Evolutionary conservation across 1,140 invertebrate species (phyloP), one percentile per base, ranked within the genome.

Genomic region (Steinernema khuongi): DNA sequence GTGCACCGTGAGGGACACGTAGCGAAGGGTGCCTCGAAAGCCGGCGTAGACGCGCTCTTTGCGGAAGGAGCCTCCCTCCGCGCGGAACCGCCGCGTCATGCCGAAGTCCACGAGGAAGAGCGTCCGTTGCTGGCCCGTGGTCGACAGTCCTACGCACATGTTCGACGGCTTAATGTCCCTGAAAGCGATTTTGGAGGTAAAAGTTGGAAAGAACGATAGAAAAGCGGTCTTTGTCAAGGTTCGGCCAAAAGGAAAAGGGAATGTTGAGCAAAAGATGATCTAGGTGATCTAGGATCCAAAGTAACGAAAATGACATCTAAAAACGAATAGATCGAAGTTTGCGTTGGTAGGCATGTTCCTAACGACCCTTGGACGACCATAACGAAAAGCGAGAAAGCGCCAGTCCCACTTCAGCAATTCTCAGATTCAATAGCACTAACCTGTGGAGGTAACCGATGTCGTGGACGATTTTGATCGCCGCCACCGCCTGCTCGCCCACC

Each of bases 1-100:
- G 86, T 99, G 96, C 67, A 96, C 96, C 89, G 97, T 97, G 29
- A 99, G 91, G 19, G 94, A 97, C 50, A 96, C 96, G 88, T 99
- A 99, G 36, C 96, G 90, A 11, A 99, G 95, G 36, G 96, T 98
- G 80, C 95, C 96, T 81, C 96, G 88, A 41, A 78, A 78, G 41
- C 73, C 78, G 17, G 77, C 77, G 44, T 78, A 78, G 0, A 19
- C 14, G 1, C 77, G 77, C 33, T 70, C 68, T 18, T 66, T 75
- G 44, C 74, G 76, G 22, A 73, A 71, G 1, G 32, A 19, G 14
- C 76, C 76, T 18, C 66, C 67, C 14, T 31, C n/a, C 28, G 60
- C 11, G 26, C 69, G 66, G 31, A 77, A 75, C 31, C 44, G 68
- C 22, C 77, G 71, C 30, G 76, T 67, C 77, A 78, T 78, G 70